Base-by-base conservation (phyloP, 1,140 invertebrate species). In the Nebria ingens region DNA sequence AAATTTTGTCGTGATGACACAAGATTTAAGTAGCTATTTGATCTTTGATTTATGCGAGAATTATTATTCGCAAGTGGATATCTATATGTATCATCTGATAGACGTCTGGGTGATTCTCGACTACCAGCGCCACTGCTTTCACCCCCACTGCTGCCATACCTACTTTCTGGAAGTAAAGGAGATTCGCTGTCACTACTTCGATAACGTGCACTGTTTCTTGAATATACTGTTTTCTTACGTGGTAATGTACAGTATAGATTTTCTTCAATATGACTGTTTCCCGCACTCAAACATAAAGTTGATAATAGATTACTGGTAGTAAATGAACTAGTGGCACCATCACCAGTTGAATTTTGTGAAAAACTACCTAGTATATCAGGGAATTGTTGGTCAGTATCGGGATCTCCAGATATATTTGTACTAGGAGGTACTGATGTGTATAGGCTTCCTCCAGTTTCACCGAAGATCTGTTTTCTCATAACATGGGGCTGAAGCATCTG, bases 151-250 rank as follows among this genome's bases (percentile, higher is more conserved):
- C 73, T 74, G 4, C 71, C 69, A 58, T 73, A 75, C 22, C 73
- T 59, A 60, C 74, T 77, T 19, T 72, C 73, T 0, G 72, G 63
- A 38, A 86, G 67, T 53, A 86, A 68, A 1, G 83, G 83, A 29
- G 82, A 83, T 57, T 85, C 81, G 59, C 84, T 86, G 58, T 84
- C 82, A 22, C 79, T 78, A 62, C 71, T 79, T 66, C 73, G 76
- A 54, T 74, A 72, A 54, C 73, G 73, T 59, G 63, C 71, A 54
- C 59, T 68, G 15, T 69, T 71, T 51, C 72, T 59, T 9, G 55
- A 59, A 22, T 17, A 53, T n/a, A 64, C 50, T 22, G 60, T 51
- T 51, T 66, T 64, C 60, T 78, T 77, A 25, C 76, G 64, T 0
- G 82, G 81, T 56, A 84, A 71, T 13, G 82, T 83, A 62, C 79